These are phyloP conservation scores for Corythornis leucogaster DNA, from an alignment of 2,797 vertebrate species.

Conservation along the genomic window DNA sequence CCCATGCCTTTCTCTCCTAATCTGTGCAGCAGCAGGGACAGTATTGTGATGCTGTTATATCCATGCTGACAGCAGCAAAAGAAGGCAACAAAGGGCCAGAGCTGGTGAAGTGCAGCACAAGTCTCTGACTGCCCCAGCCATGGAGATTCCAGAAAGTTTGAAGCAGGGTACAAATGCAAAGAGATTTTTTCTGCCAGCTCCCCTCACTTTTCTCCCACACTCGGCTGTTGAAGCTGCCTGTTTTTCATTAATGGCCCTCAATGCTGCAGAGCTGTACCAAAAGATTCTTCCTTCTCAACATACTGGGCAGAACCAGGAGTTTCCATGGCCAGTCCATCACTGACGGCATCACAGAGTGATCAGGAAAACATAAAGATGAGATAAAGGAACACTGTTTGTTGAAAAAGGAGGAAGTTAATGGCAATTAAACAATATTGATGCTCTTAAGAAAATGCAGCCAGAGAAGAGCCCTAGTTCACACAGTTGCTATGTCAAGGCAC, in stretches of 20 bases:
- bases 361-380: not conserved
- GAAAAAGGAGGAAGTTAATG: not conserved
- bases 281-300: not conserved
- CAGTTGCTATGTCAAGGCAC: not conserved
- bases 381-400: not conserved
- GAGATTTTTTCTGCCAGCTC: not conserved
- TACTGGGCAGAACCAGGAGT: not conserved
- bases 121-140: not conserved
- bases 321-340: not conserved
- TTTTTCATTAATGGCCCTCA: not conserved
- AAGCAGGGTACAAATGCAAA: not conserved
- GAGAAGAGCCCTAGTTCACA: not conserved
- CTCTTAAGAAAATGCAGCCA: not conserved
- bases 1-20: not conserved
- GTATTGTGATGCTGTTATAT: not conserved
- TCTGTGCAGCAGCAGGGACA: not conserved
- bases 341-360: not conserved
- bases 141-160: not conserved
- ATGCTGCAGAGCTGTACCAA: not conserved
- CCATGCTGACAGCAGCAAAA: not conserved
- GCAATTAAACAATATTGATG: not conserved
- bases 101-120: not conserved
- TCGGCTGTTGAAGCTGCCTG: not conserved
- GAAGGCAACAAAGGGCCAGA: not conserved
- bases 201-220: not conserved